Percentiles rank a stretch among this genome's conserved stretches.
These are phyloP conservation scores for Myzus persicae DNA, from an alignment of 1,140 invertebrate species.

Conservation along the genomic window DNA sequence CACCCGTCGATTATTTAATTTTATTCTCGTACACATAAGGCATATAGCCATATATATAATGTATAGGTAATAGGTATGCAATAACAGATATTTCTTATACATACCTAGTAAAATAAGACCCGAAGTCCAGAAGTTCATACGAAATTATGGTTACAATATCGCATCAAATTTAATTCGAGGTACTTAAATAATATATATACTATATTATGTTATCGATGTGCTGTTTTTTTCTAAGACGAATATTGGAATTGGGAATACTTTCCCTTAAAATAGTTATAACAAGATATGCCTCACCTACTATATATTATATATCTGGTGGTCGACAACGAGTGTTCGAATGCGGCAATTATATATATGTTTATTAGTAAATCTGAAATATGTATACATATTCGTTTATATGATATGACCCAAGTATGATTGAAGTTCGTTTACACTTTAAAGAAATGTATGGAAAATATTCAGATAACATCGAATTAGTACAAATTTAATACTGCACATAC, in stretches of 20 bases:
- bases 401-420: background rate
- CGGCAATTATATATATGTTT: background rate
- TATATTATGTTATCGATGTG: no score
- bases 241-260: background rate
- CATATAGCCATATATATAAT: no score
- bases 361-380: background rate
- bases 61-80: background rate
- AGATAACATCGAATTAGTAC: background rate
- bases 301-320: background rate
- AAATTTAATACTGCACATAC: background rate
- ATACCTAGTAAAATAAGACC: background rate
- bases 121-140: background rate
- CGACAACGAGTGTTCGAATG: background rate
- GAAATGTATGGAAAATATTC: background rate
- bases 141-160: background rate
- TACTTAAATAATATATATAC: no score
- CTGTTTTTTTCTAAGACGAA: background rate
- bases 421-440: background rate
- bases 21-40: background rate
- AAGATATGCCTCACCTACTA: background rate
- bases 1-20: background rate
- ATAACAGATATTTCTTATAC: no score
- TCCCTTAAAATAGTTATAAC: background rate
- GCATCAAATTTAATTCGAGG: background rate
- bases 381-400: background rate